phyloP scores from a whole-genome alignment of 2,797 vertebrate genomes.

The Microctenopoma lineatum region DNA sequence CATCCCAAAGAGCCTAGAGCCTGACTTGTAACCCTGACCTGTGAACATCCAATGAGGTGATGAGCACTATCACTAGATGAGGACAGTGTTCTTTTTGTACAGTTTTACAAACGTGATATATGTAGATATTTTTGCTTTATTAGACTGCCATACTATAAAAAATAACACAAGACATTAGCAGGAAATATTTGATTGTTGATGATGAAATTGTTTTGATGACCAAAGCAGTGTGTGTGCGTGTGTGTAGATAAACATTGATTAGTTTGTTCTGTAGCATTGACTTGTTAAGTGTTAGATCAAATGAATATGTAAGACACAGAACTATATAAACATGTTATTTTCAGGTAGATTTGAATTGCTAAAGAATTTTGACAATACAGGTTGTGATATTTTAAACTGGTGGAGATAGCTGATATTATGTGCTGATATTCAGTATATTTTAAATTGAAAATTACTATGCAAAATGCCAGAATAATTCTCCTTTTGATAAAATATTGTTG shows the following conservation, averaged over 20 bases:
- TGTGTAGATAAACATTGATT: not conserved
- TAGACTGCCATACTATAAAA: conserved; percentile 38
- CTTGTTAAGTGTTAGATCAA: conserved; percentile 29
- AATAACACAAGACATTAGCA: conserved; percentile 1
- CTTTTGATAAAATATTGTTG: conserved; percentile 33
- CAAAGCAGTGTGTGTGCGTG: not conserved
- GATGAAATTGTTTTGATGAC: conserved; percentile 9
- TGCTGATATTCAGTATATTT: conserved; percentile 25
- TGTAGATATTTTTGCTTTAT: conserved; percentile 30
- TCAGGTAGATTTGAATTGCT: conserved; percentile 9
- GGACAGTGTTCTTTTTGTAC: conserved; percentile 10
- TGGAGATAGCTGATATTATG: conserved; percentile 26
- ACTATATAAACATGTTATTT: conserved; percentile 28
- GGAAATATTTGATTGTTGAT: not conserved
- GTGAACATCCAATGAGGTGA: conserved; percentile 28
- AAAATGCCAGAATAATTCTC: conserved; percentile 36
- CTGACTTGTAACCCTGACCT: conserved; percentile 9
- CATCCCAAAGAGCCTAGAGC: not conserved
- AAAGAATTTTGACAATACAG: conserved; percentile 18
- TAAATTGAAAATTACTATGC: conserved; percentile 46
- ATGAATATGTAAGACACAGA: conserved; percentile 16
- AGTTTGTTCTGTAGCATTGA: conserved; percentile 30
- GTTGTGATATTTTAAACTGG: conserved; percentile 38
- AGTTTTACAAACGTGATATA: conserved; percentile 25
- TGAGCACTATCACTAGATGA: not conserved